Base-by-base conservation (phyloP, 2,797 vertebrate species). In the Amniataba percoides region DNA sequence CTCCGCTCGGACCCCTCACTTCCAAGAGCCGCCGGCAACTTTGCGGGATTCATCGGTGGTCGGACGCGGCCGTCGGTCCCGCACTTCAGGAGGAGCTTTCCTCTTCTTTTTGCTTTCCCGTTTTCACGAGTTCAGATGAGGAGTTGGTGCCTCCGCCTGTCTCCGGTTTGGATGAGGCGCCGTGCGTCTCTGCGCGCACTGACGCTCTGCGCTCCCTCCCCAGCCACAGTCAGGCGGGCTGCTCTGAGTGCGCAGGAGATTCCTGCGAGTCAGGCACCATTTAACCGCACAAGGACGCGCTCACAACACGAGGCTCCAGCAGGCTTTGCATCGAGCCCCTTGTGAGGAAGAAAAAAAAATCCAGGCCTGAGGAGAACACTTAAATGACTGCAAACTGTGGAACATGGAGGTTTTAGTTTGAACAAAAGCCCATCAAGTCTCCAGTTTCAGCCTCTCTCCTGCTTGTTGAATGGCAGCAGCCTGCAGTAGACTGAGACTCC, bases 231-330 rank as follows among this genome's bases (percentile, higher is more conserved):
- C 88, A 87, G 86, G 86, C 85, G 88, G 85, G 91, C 78, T 86
- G 86, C 87, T 86, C 88, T 88, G 86, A 86, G 82, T 61, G 86
- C 87, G 43, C 74, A 80, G 79, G 78, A 91, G 91, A 91, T 92
- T 93, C 91, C 92, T 89, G 81, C 81, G 81, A 90, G 87, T 89
- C 90, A 92, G 89, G 87, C 87, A 89, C 81, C 87, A 80, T 89
- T 87, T 80, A 91, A 92, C 90, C 92, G 86, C 89, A 91, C 23
- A 31, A 21, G 77, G 86, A 80, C 48, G 40, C 80, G 75, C 48
- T 87, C 82, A 82, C 79, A 78, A 49, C 56, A 36, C 74, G 53
- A 74, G 58, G 59, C 82, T 87, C 76, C 71, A 57, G 65, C 1
- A 6, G 70, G 45, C 49, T 86, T 75, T 74, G 53, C 27, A 61